A percentile compares a stretch with the other conserved stretches of the same genome.
These are phyloP conservation scores for Pseudochaenichthys georgianus DNA, from an alignment of 2,797 vertebrate genomes.

Conservation along the genomic window DNA sequence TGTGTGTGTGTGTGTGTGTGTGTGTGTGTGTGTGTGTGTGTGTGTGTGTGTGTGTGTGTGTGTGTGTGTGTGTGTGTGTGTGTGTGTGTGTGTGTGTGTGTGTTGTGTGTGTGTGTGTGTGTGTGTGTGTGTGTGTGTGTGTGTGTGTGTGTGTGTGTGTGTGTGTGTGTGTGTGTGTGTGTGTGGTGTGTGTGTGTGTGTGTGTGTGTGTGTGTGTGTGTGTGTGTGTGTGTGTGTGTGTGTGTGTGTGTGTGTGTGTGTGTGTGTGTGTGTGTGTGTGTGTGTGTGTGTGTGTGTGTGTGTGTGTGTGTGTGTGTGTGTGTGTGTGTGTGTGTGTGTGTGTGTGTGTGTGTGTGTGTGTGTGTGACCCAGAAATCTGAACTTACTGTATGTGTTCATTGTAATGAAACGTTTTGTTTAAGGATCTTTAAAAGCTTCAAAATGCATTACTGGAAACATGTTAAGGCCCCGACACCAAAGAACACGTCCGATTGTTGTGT, in stretches of 20 bases:
- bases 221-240: too few relatives aligned
- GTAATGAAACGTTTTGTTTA: neutral
- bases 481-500: too few relatives aligned
- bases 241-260: too few relatives aligned
- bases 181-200: too few relatives aligned
- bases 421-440: neutral
- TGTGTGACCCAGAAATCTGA: neutral
- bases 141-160: neutral
- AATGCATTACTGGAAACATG: neutral
- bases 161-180: neutral
- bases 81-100: neutral
- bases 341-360: neutral
- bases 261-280: too few relatives aligned
- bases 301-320: constrained; percentile 8
- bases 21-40: constrained; percentile 1
- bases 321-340: neutral
- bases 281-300: neutral
- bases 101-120: too few relatives aligned
- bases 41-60: neutral
- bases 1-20: too few relatives aligned
- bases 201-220: neutral
- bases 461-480: too few relatives aligned
- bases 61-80: neutral
- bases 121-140: neutral
- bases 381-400: neutral